Evolutionary conservation across 2,113 vertebrate species (phyloP).

Genomic region (Neomonachus schauinslandi): DNA sequence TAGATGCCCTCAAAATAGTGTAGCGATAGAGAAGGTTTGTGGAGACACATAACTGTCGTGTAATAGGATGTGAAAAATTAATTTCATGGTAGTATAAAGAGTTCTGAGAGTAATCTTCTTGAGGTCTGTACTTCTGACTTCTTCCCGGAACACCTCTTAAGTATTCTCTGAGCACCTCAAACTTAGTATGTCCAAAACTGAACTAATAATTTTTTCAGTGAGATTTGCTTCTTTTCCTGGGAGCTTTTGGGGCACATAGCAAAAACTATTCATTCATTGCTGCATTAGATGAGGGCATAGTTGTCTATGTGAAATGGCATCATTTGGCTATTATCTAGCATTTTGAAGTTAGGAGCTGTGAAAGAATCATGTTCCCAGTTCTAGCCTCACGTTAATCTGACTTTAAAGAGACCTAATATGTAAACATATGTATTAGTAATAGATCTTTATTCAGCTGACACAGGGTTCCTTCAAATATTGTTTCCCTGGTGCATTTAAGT

Average conservation of each 20-base stretch:
- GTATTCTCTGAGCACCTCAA: background rate
- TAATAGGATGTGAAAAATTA: background rate
- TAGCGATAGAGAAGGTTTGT: background rate
- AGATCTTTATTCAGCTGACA: background rate
- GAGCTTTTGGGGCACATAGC: slow-evolving; percentile 1
- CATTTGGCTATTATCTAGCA: background rate
- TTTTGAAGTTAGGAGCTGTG: background rate
- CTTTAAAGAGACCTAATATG: background rate
- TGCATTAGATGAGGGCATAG: background rate
- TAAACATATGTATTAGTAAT: slow-evolving; percentile 3
- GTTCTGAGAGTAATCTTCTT: background rate
- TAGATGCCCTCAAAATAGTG: background rate
- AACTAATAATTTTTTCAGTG: background rate
- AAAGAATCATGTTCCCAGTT: background rate
- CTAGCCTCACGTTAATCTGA: background rate
- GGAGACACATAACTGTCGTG: background rate
- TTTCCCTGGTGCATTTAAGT: background rate
- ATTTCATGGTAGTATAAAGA: background rate
- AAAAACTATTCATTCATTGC: background rate
- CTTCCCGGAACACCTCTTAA: background rate
- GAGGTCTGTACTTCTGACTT: background rate
- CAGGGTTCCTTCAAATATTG: background rate
- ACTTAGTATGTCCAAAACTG: background rate
- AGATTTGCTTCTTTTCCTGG: background rate
- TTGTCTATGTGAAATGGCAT: background rate